phyloP scores from a whole-genome alignment of 1,140 invertebrate species.

The Leguminivora glycinivorella region DNA sequence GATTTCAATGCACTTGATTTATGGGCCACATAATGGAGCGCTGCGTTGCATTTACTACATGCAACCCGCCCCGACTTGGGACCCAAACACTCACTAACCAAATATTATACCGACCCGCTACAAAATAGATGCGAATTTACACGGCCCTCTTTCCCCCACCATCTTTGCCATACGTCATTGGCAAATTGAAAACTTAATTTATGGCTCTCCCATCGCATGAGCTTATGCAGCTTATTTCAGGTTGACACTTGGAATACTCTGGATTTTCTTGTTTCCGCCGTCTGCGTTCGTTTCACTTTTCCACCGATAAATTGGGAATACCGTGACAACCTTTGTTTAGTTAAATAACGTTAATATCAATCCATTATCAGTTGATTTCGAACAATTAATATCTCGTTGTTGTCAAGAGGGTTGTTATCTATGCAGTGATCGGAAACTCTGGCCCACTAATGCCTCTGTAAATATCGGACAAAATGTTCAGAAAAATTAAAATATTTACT shows the following conservation, averaged over 20 bases:
- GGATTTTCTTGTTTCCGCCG: conserved; percentile 38
- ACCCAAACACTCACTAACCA: conserved; percentile 16
- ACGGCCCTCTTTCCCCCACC: background rate
- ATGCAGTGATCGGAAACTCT: background rate
- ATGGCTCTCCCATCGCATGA: conserved; percentile 42
- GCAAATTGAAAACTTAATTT: conserved; percentile 59
- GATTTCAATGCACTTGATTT: conserved; percentile 71
- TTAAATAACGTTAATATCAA: background rate
- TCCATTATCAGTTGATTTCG: conserved; percentile 2
- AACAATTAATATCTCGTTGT: background rate
- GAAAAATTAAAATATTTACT: background rate
- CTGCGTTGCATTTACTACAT: conserved; percentile 58
- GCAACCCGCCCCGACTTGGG: conserved; percentile 43
- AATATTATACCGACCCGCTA: conserved; percentile 8
- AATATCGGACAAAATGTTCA: no score
- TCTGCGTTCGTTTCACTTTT: conserved; percentile 28
- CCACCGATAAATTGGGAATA: conserved; percentile 15
- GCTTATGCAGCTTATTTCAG: conserved; percentile 45
- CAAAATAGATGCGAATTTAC: conserved; percentile 16
- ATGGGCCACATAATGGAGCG: conserved; percentile 60
- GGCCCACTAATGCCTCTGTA: background rate
- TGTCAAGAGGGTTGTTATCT: conserved; percentile 1
- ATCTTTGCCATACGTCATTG: conserved; percentile 52
- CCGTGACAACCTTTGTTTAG: conserved; percentile 2
- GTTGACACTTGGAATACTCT: conserved; percentile 37